phyloP scores from a whole-genome alignment of 2,797 vertebrate genomes.

The Chelon auratus region DNA sequence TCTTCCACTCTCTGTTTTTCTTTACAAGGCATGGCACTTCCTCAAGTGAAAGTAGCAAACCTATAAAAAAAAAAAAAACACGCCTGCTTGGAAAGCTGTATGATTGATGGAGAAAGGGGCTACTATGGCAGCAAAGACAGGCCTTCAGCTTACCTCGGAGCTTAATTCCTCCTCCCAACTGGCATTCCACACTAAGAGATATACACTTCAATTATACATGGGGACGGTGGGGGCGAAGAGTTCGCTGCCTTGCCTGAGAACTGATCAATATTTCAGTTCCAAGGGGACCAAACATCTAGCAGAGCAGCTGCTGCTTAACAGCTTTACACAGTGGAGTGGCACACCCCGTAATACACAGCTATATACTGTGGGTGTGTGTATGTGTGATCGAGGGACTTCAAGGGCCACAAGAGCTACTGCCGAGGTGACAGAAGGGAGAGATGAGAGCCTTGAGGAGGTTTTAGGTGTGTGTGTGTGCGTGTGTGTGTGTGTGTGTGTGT shows the following conservation, averaged over 20 bases:
- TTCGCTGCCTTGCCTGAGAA: slow-evolving; percentile 67
- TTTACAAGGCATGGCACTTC: slow-evolving; percentile 50
- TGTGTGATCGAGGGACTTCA: slow-evolving; percentile 47
- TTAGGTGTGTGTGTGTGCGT: slow-evolving; percentile 29
- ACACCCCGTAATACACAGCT: slow-evolving; percentile 57
- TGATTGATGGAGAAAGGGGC: slow-evolving; percentile 75
- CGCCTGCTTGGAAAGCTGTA: slow-evolving; percentile 47
- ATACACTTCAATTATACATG: slow-evolving; percentile 84
- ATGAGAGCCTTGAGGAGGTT: slow-evolving; percentile 57
- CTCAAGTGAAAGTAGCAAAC: slow-evolving; percentile 46
- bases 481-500: slow-evolving; percentile 24
- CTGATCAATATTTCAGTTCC: slow-evolving; percentile 87
- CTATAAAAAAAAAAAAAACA: slow-evolving; percentile 35
- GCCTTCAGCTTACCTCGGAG: slow-evolving; percentile 64
- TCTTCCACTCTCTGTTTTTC: slow-evolving; percentile 38
- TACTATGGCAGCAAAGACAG: slow-evolving; percentile 59
- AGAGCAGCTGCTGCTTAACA: slow-evolving; percentile 83
- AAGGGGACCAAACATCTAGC: slow-evolving; percentile 80
- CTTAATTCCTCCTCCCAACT: slow-evolving; percentile 72
- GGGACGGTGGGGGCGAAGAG: slow-evolving; percentile 63
- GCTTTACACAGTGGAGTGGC: slow-evolving; percentile 72
- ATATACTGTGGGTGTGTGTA: slow-evolving; percentile 28
- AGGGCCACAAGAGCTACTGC: slow-evolving; percentile 50
- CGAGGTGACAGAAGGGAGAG: slow-evolving; percentile 57
- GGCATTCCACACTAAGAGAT: slow-evolving; percentile 70